A percentile compares a stretch with the other conserved stretches of the same genome.
Conservation (phyloP, 2,797 vertebrate species). For the Holocentrus rufus region DNA sequence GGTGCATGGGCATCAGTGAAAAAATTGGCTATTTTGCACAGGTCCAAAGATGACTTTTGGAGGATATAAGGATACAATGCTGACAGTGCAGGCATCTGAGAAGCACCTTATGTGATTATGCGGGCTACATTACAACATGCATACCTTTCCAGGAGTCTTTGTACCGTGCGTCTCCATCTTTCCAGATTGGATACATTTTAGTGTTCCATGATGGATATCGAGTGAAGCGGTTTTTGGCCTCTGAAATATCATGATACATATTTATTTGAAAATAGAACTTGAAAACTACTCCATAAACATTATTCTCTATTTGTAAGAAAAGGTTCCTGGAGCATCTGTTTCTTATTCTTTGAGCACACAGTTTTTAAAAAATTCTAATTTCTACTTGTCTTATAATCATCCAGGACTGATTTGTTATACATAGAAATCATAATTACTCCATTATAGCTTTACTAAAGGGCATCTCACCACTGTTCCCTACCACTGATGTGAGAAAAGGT, state of each 20-base stretch:
- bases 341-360: too few species aligned
- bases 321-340: too few species aligned
- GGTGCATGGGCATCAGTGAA: not conserved
- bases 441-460: too few species aligned
- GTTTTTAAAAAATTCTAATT: too few species aligned
- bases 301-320: not conserved
- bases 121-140: not conserved
- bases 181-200: conserved; percentile 87
- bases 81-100: not conserved
- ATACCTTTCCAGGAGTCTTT: conserved; percentile 89
- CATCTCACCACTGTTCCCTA: too few species aligned
- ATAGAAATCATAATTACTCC: too few species aligned
- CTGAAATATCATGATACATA: conserved; percentile 64
- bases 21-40: not conserved
- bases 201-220: conserved; percentile 85
- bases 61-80: not conserved
- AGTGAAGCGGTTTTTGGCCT: conserved; percentile 77
- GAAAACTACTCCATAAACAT: not conserved
- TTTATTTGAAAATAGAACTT: not conserved
- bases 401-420: too few species aligned
- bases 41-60: not conserved
- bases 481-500: not conserved
- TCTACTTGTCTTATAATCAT: too few species aligned
- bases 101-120: not conserved
- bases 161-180: conserved; percentile 75